These are phyloP conservation scores for Laticauda colubrina DNA, from an alignment of 2,113 vertebrate species.

Conservation along the genomic window DNA sequence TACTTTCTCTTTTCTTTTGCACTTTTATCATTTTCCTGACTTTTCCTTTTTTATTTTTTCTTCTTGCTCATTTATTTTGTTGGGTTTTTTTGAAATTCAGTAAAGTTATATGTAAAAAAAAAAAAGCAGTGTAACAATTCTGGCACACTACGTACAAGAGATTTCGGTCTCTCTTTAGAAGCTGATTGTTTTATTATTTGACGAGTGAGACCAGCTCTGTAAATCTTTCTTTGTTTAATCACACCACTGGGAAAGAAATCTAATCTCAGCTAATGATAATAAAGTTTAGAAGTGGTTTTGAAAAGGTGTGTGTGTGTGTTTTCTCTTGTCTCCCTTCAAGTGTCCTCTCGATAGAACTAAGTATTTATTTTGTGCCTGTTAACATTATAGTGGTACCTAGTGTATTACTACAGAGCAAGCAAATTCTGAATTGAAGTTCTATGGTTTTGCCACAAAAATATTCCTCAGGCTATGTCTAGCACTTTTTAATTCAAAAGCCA, in stretches of 20 bases:
- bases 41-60: not conserved
- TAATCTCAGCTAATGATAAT: conserved; percentile 24
- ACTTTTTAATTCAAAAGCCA: no score
- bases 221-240: conserved; percentile 15
- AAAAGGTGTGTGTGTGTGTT: conserved; percentile 17
- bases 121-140: not conserved
- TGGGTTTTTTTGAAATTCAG: not conserved
- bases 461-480: not conserved
- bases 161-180: conserved; percentile 8
- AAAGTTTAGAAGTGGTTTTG: conserved; percentile 29
- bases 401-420: not conserved
- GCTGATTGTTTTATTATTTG: conserved; percentile 16
- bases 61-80: not conserved
- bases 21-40: not conserved
- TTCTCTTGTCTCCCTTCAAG: conserved; percentile 2
- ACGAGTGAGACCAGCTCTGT: fast-evolving
- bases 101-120: not conserved
- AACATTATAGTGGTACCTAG: conserved; percentile 60
- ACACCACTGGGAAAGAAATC: not conserved
- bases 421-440: conserved; percentile 49
- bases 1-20: not conserved
- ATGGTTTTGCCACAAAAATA: conserved; percentile 46
- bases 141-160: not conserved
- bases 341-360: conserved; percentile 32
- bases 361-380: conserved; percentile 54